Base-by-base conservation (phyloP, 2,888 invertebrate genomes). In the Lamellibrachia satsuma region DNA sequence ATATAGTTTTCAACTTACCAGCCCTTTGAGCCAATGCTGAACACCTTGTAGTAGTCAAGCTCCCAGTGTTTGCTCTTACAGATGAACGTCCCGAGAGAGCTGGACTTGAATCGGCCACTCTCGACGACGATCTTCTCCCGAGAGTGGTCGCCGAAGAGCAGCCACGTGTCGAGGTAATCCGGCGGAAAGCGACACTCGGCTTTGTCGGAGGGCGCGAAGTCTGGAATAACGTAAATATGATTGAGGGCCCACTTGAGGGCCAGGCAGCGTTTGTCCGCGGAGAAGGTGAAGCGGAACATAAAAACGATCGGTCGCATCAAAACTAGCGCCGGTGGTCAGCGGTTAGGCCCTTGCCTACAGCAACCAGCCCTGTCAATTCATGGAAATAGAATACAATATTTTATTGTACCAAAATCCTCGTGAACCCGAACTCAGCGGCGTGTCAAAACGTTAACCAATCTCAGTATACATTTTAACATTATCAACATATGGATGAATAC, bases 61-160 rank as follows among this genome's bases (percentile, higher is more conserved):
- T 91, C 92, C 94, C 94, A 94, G 92, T 94, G 94, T 93, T 94
- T 94, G 90, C 94, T 93, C 93, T 94, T 94, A 92, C 94, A 94
- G 52, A 93, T 90, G 90, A 93, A 94, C 3, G 90, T 91, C 15
- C 94, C 94, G 52, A 93, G 91, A 7, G 75, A 57, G 8, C 92
- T 75, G 90, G 93, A 92, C 55, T 55, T 91, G 52, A 94, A 52
- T 75, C 91, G 52, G 4, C 93, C 94, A 1, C 55, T 22, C 7
- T 90, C 90, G 55, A 94, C 92, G 90, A 90, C 55, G 60, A 94
- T 90, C 90, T 91, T 90, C 60, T 91, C 51, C 90, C 75, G 27
- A 52, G 90, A 60, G 22, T 91, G 52, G 55, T 52, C 52, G 22
- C 55, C 52, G 52, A 93, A 94, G 7, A 92, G 90, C 91, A 91